Evolutionary conservation across 2,888 invertebrate genomes (phyloP), one percentile per base, ranked within the genome.

Genomic region (Oligia fasciuncula): DNA sequence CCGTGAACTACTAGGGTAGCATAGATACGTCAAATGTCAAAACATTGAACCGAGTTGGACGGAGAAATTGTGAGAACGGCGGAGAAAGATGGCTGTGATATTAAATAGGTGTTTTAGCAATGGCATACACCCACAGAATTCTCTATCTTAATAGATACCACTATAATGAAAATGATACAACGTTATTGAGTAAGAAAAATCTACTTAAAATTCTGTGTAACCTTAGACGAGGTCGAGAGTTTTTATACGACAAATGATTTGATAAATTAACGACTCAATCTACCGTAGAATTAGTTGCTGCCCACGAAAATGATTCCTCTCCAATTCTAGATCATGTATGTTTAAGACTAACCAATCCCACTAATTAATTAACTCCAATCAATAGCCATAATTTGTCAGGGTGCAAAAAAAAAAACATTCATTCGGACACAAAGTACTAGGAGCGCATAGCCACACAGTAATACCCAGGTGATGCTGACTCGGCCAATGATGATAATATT

Each of bases 401-500:
- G 2, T 8, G n/a, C 23, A 63, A 79, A 76, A 79, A 76, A 79
- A 57, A 60, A 63, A 13, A 14, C 13, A 19, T 40, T 4, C 11
- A 51, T 49, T 81, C 40, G 40, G 4, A 68, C 23, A 23, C 3
- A 35, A 80, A 66, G 73, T 88, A 86, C 83, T 40, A 86, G 80
- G 81, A 69, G 40, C 65, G 63, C 84, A 85, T 82, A 85, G 51
- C 73, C 70, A 65, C 62, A 54, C 62, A 87, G 67, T 13, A 80
- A 68, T 77, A 70, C 74, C 80, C 84, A 85, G 86, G 87, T 88
- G 83, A 85, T 84, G 79, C 79, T 80, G 81, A 81, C 82, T 86
- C 82, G 81, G 49, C 77, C 14, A 67, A 76, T 81, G 87, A 89
- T 91, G 91, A 91, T 90, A 90, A 90, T 89, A 85, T 89, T 88